Evolutionary conservation across 1,140 invertebrate species (phyloP).

Genomic region (Drosophila guanche): DNA sequence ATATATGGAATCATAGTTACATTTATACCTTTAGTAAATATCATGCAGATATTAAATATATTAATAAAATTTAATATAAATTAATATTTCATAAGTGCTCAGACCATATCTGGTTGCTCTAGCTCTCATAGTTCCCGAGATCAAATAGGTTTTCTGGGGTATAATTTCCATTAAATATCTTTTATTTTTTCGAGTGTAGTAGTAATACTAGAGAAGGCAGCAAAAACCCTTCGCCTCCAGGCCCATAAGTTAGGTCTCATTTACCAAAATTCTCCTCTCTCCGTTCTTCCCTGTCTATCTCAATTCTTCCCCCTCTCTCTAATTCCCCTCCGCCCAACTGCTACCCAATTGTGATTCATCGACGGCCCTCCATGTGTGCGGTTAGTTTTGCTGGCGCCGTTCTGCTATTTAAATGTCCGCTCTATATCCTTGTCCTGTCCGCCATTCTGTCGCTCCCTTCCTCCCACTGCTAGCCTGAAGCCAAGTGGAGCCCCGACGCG

Average conservation of each 20-base stretch:
- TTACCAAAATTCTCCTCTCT: no score
- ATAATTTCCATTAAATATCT: no score
- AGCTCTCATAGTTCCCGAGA: no score
- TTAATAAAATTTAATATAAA: no score
- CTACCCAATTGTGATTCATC: constrained; percentile 44
- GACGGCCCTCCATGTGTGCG: constrained; percentile 48
- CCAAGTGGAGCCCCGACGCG: constrained; percentile 40
- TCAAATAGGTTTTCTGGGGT: no score
- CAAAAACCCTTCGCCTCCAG: constrained; percentile 8
- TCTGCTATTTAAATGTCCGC: constrained; percentile 71
- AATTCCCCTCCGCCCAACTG: constrained; percentile 12
- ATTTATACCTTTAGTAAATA: no score
- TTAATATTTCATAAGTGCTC: no score
- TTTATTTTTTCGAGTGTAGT: background rate
- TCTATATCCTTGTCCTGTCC: constrained; percentile 68
- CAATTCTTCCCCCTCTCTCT: constrained; percentile 17
- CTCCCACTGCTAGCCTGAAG: background rate
- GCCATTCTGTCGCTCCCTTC: constrained; percentile 22
- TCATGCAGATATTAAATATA: no score
- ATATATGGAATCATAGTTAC: no score
- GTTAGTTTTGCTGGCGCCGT: constrained; percentile 70
- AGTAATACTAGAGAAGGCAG: constrained; percentile 1
- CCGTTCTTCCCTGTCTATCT: constrained; percentile 10
- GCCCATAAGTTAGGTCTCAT: constrained; percentile 7
- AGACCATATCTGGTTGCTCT: no score